phyloP scores from a whole-genome alignment of 2,797 vertebrate species.

The Botia almorhae region DNA sequence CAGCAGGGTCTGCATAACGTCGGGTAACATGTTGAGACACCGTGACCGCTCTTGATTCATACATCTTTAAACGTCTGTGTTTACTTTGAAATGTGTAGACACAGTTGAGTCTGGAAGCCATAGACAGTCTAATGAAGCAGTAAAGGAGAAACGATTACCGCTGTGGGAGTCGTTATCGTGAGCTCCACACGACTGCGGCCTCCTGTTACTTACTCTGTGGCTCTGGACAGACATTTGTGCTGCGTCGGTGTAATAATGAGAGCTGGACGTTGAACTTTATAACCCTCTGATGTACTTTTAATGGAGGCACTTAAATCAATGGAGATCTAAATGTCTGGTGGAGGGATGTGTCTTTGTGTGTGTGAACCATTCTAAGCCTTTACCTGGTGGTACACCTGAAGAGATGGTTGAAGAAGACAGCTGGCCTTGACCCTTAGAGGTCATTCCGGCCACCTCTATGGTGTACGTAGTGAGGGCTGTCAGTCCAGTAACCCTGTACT shows the following conservation, averaged over 20 bases:
- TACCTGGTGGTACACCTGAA: conserved; percentile 96
- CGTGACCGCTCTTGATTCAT: not conserved
- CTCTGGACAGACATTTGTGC: conserved; percentile 10
- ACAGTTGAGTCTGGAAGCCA: conserved; percentile 19
- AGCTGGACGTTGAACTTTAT: conserved; percentile 45
- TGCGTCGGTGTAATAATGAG: conserved; percentile 23
- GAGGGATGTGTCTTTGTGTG: not conserved
- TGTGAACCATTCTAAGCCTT: conserved; percentile 22
- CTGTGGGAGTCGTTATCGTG: conserved; percentile 28
- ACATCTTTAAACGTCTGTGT: conserved; percentile 12
- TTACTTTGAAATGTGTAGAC: conserved; percentile 14
- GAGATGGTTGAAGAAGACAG: conserved; percentile 96
- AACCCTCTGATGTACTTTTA: conserved; percentile 29
- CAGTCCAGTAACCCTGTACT: conserved; percentile 93
- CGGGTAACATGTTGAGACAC: not conserved
- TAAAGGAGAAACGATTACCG: conserved; percentile 32
- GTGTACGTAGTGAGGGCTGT: conserved; percentile 97
- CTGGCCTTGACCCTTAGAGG: conserved; percentile 93
- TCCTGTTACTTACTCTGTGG: conserved; percentile 16
- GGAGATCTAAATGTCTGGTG: conserved; percentile 24
- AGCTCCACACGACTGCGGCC: not conserved
- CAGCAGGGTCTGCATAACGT: conserved; percentile 20
- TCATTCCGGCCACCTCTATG: conserved; percentile 97
- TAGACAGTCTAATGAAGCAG: conserved; percentile 36
- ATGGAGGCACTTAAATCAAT: conserved; percentile 4